Conservation (phyloP, 2,888 invertebrate species). For the Drosophila meridionalis region DNA sequence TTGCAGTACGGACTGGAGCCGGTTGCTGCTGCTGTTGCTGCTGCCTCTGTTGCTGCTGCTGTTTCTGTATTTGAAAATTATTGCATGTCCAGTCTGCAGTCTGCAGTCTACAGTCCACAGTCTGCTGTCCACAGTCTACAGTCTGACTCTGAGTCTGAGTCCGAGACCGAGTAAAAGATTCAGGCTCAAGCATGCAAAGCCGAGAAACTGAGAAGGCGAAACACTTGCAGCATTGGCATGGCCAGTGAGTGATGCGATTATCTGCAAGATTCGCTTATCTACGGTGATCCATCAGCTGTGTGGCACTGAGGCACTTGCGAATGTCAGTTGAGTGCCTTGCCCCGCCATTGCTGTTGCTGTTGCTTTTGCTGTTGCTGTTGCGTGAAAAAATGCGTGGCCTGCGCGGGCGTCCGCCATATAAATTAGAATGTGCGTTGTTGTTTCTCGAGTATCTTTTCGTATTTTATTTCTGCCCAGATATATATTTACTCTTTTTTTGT, state of each 20-base stretch:
- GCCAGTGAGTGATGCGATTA: constrained; percentile 83
- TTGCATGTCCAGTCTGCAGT: constrained; percentile 74
- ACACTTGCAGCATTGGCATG: constrained; percentile 70
- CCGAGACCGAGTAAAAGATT: constrained; percentile 8
- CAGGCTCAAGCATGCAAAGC: constrained; percentile 53
- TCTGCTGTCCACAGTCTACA: constrained; percentile 14
- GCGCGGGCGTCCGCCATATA: constrained; percentile 77
- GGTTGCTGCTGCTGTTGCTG: constrained; percentile 38
- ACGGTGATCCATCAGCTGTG: constrained; percentile 82
- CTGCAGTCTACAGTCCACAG: constrained; percentile 9
- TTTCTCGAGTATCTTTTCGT: constrained; percentile 29
- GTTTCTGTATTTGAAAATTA: constrained; percentile 81
- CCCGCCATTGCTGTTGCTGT: constrained; percentile 9
- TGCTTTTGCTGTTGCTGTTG: constrained; percentile 19
- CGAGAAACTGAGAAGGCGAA: constrained; percentile 67
- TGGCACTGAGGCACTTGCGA: constrained; percentile 65
- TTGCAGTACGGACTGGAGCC: constrained; percentile 55
- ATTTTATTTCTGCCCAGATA: constrained; percentile 12
- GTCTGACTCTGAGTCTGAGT: constrained; percentile 16
- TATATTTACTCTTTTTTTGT: constrained; percentile 10
- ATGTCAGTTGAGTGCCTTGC: constrained; percentile 56
- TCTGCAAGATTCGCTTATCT: constrained; percentile 83
- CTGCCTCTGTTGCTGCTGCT: constrained; percentile 30
- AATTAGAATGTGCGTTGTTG: constrained; percentile 74
- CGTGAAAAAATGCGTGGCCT: constrained; percentile 79